A percentile compares a stretch with the other conserved stretches of the same genome.
Evolutionary conservation across 2,888 invertebrate species (phyloP).

Genomic region (Chironomus riparius): DNA sequence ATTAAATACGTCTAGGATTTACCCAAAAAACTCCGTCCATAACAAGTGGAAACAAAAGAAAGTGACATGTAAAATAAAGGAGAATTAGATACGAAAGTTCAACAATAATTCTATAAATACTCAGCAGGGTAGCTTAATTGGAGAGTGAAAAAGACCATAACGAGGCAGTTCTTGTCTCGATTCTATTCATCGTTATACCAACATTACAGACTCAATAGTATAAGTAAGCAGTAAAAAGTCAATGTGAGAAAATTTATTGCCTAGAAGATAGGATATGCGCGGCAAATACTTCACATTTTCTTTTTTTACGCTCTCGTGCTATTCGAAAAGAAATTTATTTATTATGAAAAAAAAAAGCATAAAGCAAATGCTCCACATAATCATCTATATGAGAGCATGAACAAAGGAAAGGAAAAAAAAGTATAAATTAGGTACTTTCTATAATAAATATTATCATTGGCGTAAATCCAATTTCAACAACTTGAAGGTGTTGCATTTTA

Average conservation of each 20-base stretch:
- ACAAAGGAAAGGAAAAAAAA: not conserved
- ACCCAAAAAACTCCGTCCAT: no score
- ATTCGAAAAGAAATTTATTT: no score
- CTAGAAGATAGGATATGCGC: not conserved
- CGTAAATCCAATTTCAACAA: slow-evolving; percentile 27
- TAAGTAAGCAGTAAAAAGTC: not conserved
- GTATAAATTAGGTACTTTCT: slow-evolving; percentile 22
- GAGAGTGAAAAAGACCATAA: not conserved
- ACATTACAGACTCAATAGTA: not conserved
- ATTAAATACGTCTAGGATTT: no score
- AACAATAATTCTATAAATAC: not conserved
- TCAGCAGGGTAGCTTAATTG: not conserved
- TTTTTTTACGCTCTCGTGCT: not conserved
- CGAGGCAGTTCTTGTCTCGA: not conserved
- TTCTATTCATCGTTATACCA: not conserved
- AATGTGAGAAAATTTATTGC: slow-evolving; percentile 5
- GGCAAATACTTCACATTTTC: not conserved
- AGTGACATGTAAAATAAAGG: not conserved
- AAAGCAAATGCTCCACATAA: no score
- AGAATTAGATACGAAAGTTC: not conserved
- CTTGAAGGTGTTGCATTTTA: slow-evolving; percentile 28
- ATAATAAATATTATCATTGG: slow-evolving; percentile 28
- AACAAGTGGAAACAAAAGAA: not conserved
- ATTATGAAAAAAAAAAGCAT: no score
- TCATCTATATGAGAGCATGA: not conserved